Evolutionary conservation across 2,797 vertebrate genomes (phyloP).

Genomic region (Pterois miles): DNA sequence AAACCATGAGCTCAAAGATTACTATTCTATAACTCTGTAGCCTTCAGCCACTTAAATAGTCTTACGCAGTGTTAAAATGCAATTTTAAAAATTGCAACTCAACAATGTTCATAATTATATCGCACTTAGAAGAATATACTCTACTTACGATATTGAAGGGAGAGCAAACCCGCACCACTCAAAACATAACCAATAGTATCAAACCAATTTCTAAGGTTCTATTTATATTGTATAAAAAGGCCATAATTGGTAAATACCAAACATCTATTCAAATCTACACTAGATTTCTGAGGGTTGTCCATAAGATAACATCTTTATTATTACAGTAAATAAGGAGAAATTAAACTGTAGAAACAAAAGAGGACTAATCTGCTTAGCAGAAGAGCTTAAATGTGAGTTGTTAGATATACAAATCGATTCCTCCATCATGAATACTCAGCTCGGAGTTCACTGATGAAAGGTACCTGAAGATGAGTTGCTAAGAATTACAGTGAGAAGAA

Average conservation of each 20-base stretch:
- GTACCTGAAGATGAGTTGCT: slow-evolving; percentile 58
- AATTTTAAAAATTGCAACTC: slow-evolving; percentile 52
- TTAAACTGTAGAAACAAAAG: slow-evolving; percentile 48
- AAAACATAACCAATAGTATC: slow-evolving; percentile 63
- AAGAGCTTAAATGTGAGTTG: slow-evolving; percentile 47
- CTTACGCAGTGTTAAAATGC: slow-evolving; percentile 61
- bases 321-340: slow-evolving; percentile 55
- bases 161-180: slow-evolving; percentile 58
- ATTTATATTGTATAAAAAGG: slow-evolving; percentile 62
- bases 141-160: slow-evolving; percentile 44
- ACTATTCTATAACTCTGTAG: slow-evolving; percentile 24
- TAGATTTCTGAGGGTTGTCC: slow-evolving; percentile 47
- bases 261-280: slow-evolving; percentile 57
- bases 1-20: slow-evolving; percentile 44
- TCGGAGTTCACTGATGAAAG: slow-evolving; percentile 53
- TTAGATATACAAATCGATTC: slow-evolving; percentile 53
- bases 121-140: slow-evolving; percentile 51
- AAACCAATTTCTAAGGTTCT: slow-evolving; percentile 68
- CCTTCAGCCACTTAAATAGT: slow-evolving; percentile 37
- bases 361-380: slow-evolving; percentile 48
- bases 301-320: slow-evolving; percentile 52
- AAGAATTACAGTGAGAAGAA: slow-evolving; percentile 57
- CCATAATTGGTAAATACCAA: slow-evolving; percentile 61
- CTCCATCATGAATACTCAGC: slow-evolving; percentile 34
- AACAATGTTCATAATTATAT: slow-evolving; percentile 49